Evolutionary conservation across 2,888 invertebrate genomes (phyloP).

Genomic region (Thymelicus acteon): DNA sequence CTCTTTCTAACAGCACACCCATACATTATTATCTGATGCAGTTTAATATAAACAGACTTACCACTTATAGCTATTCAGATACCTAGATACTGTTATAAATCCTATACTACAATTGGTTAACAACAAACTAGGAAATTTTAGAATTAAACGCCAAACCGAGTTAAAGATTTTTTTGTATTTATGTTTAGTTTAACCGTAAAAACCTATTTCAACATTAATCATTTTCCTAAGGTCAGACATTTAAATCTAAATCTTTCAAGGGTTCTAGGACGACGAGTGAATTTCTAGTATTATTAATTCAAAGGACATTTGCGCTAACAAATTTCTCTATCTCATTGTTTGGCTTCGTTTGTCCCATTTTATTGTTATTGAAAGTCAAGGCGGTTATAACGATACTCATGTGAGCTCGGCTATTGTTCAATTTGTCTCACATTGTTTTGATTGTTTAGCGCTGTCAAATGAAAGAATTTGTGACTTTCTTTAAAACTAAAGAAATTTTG

Average conservation of each 20-base stretch:
- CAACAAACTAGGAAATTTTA: no score
- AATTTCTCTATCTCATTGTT: conserved; percentile 22
- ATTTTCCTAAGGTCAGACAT: neutral
- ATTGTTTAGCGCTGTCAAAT: conserved; percentile 5
- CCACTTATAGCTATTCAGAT: no score
- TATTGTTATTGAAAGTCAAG: conserved; percentile 35
- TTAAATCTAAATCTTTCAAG: neutral
- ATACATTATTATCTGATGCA: neutral
- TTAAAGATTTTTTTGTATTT: neutral
- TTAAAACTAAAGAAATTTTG: conserved; percentile 5
- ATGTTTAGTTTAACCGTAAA: neutral
- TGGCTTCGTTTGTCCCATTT: conserved; percentile 19
- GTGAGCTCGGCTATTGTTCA: conserved; percentile 11
- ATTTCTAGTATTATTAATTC: conserved; percentile 11
- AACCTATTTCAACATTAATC: neutral
- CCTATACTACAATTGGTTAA: no score
- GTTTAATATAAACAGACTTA: no score
- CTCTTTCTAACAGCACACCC: neutral
- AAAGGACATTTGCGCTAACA: conserved; percentile 22
- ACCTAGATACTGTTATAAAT: no score
- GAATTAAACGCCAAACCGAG: no score
- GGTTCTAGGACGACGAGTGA: conserved; percentile 5
- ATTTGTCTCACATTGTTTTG: conserved; percentile 18
- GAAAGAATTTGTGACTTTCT: conserved; percentile 11
- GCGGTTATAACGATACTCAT: conserved; percentile 15